These are phyloP conservation scores for Ceratoteleas bidentatus DNA, from an alignment of 1,140 invertebrate species.

Conservation along the genomic window DNA sequence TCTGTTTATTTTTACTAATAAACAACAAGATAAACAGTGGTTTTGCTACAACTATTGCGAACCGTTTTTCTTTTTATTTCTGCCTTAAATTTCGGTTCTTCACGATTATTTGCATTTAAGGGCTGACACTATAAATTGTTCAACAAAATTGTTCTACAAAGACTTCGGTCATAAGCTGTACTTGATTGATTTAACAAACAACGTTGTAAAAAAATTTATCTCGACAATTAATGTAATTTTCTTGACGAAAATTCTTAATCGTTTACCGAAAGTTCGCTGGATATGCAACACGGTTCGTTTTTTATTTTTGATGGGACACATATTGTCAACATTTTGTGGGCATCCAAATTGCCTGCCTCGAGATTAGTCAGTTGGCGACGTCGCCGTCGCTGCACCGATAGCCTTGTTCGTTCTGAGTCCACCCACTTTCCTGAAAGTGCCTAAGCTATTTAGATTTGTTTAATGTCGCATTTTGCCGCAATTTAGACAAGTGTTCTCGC, in stretches of 20 bases:
- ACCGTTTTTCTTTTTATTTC: conserved; percentile 1
- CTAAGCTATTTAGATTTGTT: conserved; percentile 75
- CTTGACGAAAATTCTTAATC: too few relatives aligned
- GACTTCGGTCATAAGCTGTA: too few relatives aligned
- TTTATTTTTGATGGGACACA: too few relatives aligned
- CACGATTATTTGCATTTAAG: too few relatives aligned
- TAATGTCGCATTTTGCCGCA: conserved; percentile 50
- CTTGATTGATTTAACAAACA: too few relatives aligned
- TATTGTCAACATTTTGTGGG: too few relatives aligned
- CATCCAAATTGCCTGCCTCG: conserved; percentile 3
- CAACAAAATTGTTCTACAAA: too few relatives aligned
- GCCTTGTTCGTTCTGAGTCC: conserved; percentile 18
- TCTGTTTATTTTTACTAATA: conserved; percentile 54
- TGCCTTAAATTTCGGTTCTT: background rate
- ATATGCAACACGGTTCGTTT: too few relatives aligned
- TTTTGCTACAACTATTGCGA: conserved; percentile 2
- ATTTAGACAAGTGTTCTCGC: conserved; percentile 50
- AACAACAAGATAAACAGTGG: conserved; percentile 1
- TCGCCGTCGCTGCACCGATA: conserved; percentile 21
- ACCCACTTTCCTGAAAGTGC: conserved; percentile 78
- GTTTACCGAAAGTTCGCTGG: too few relatives aligned
- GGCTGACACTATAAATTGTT: too few relatives aligned
- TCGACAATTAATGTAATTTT: too few relatives aligned
- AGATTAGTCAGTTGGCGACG: conserved; percentile 34
- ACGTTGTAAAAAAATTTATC: too few relatives aligned